Evolutionary conservation across 2,888 invertebrate species (phyloP).

Genomic region (Blastobasis lacticolella): DNA sequence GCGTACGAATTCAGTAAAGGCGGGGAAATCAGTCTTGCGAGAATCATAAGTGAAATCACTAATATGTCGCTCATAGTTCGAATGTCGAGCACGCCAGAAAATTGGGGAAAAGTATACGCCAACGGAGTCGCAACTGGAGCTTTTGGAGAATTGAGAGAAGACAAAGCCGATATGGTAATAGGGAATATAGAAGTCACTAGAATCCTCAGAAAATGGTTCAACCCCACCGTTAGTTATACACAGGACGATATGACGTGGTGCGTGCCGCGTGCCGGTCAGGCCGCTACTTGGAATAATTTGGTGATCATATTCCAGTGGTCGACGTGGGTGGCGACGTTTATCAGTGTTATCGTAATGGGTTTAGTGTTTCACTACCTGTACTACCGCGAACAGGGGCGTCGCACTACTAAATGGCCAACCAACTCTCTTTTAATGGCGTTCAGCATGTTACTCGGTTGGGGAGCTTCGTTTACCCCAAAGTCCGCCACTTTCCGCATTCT

Average conservation of each 20-base stretch:
- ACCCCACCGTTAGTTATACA: slow-evolving; percentile 61
- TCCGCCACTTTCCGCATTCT: slow-evolving; percentile 55
- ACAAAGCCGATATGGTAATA: slow-evolving; percentile 51
- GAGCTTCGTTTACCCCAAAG: slow-evolving; percentile 52
- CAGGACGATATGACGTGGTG: slow-evolving; percentile 71
- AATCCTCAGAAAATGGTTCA: slow-evolving; percentile 55
- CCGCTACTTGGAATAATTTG: slow-evolving; percentile 62
- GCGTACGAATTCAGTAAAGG: slow-evolving; percentile 53
- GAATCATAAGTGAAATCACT: slow-evolving; percentile 60
- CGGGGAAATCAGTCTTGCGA: slow-evolving; percentile 60
- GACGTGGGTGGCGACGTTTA: slow-evolving; percentile 57
- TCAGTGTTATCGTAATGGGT: slow-evolving; percentile 48
- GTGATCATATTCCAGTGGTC: slow-evolving; percentile 65
- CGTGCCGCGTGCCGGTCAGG: slow-evolving; percentile 52
- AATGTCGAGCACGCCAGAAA: slow-evolving; percentile 49
- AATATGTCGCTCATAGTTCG: slow-evolving; percentile 58
- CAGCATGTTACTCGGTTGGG: slow-evolving; percentile 65
- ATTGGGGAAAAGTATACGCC: slow-evolving; percentile 50
- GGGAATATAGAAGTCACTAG: slow-evolving; percentile 66
- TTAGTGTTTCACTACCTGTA: slow-evolving; percentile 52
- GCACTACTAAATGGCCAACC: slow-evolving; percentile 58
- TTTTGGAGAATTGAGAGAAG: slow-evolving; percentile 41
- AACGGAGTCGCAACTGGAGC: slow-evolving; percentile 58
- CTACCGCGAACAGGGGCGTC: slow-evolving; percentile 41
- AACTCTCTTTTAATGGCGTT: slow-evolving; percentile 61